These are phyloP conservation scores for Schizopygopsis pylzovi DNA, from an alignment of 2,797 vertebrate genomes.

Conservation along the genomic window DNA sequence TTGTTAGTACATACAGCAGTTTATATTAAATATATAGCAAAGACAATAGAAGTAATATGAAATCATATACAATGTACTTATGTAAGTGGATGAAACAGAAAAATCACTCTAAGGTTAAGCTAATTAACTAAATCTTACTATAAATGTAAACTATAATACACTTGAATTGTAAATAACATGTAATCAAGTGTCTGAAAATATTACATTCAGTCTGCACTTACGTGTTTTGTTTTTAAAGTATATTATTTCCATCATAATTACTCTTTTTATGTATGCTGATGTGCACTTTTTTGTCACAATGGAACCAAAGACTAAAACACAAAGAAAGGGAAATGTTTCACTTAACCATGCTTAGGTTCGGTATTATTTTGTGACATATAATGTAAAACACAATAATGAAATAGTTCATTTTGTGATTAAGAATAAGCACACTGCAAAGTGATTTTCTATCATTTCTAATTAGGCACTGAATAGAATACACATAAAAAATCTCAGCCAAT, in stretches of 20 bases:
- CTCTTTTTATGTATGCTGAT: neutral
- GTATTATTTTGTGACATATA: neutral
- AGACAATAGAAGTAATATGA: too few relatives aligned
- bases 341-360: neutral
- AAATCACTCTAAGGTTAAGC: too few relatives aligned
- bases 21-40: neutral
- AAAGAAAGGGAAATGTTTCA: neutral
- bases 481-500: neutral
- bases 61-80: too few relatives aligned
- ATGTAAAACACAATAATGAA: too few relatives aligned
- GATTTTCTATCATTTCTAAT: neutral
- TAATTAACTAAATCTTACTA: neutral
- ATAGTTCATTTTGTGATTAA: too few relatives aligned
- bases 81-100: too few relatives aligned
- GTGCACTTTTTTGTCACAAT: neutral
- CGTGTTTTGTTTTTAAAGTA: neutral
- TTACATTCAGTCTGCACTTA: neutral
- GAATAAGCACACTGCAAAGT: too few relatives aligned
- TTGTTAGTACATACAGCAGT: too few relatives aligned
- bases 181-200: neutral
- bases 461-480: neutral
- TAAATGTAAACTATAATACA: neutral
- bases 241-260: neutral
- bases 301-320: neutral
- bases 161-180: neutral